These are phyloP conservation scores for Pardalotus punctatus DNA, from an alignment of 2,113 vertebrate genomes.

Conservation along the genomic window DNA sequence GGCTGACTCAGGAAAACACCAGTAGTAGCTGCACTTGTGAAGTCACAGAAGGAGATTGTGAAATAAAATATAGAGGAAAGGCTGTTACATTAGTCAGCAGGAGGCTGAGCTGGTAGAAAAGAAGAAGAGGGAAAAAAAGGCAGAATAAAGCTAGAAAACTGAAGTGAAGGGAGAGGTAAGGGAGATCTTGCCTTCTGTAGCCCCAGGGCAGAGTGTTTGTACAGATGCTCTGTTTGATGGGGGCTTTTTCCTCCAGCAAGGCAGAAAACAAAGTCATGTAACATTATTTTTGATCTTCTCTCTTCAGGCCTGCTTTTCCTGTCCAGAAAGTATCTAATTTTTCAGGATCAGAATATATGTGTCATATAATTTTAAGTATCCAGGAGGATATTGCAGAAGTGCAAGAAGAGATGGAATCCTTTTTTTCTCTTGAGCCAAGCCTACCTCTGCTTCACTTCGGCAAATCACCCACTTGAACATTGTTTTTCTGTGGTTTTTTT, in stretches of 20 bases:
- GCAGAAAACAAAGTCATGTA: not conserved
- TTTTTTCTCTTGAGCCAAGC: not conserved
- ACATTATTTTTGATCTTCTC: not conserved
- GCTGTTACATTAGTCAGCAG: not conserved
- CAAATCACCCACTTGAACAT: not conserved
- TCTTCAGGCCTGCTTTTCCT: not conserved
- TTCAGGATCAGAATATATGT: not conserved
- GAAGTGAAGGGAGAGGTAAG: not conserved
- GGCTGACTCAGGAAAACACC: not conserved
- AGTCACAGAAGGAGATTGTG: not conserved
- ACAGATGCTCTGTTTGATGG: not conserved
- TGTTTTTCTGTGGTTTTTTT: not conserved
- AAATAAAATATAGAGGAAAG: not conserved
- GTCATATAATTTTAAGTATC: not conserved
- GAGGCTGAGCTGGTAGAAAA: not conserved
- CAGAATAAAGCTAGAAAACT: not conserved
- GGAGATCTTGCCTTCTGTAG: not conserved
- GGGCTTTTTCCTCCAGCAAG: not conserved
- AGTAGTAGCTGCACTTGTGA: not conserved
- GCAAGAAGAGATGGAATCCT: not conserved
- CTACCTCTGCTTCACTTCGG: not conserved
- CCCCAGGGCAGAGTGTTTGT: not conserved
- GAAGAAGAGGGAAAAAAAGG: rapidly evolving
- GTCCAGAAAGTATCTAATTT: not conserved
- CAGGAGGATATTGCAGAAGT: not conserved